Base-by-base conservation (phyloP, 2,113 vertebrate genomes). In the Thomomys bottae region DNA sequence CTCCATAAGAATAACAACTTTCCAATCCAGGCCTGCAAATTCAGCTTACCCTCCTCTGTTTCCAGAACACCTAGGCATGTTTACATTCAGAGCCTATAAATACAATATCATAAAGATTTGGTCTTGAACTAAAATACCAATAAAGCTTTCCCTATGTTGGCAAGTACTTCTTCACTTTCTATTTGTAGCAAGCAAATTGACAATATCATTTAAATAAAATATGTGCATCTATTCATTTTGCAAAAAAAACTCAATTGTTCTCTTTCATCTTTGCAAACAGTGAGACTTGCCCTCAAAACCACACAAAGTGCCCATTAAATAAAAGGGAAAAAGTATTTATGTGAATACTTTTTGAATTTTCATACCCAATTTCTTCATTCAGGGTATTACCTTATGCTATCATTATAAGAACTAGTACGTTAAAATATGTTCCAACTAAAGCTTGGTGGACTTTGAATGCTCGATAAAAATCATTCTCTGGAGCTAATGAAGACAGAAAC, bases 401-500 rank as follows among this genome's bases (percentile, higher is more conserved):
- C 94, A 94, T 97, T 97, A 96, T 95, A 97, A 97, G 96, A 94
- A 96, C 92, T 89, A 94, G 95, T 93, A 94, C 89, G 96, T 90
- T 97, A 97, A 98, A 98, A 98, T 97, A 97, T 97, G 92, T 95
- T 95, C 96, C 88, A 96, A 95, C 96, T 95, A 96, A 95, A 97
- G 95, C 96, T 96, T 96, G 91, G 95, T 97, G 97, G 97, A 93
- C 96, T 97, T 97, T 97, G 97, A 98, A 96, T 96, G 84, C 92
- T 96, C 84, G 90, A 98, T 98, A 98, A 96, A 97, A 97, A 98
- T 97, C 98, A 97, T 98, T 98, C 98, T 98, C 97, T 97, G 97
- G 97, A 97, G 97, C 98, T 99, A 99, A 99, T 99, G 99, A 99
- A 99, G 99, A 99, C 97, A 98, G 99, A 99, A 98, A 98, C 96